Base-by-base conservation (phyloP, 2,888 invertebrate genomes). In the Muschampia plurimacula region DNA sequence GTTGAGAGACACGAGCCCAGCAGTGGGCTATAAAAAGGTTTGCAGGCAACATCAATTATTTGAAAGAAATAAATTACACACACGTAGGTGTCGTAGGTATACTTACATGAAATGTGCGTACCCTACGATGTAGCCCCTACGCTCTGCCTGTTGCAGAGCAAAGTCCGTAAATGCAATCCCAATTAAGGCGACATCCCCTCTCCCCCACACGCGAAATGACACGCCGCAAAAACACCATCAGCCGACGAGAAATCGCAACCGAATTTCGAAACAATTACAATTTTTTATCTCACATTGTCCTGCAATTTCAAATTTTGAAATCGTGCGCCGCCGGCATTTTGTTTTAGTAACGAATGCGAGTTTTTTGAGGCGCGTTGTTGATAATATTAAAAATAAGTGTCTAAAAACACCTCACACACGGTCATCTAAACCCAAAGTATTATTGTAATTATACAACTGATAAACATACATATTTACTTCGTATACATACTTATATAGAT, bases 251-350 rank as follows among this genome's bases (percentile, higher is more conserved):
- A 89, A 90, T 90, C 89, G 86, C 89, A 83, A 81, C 85, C 78
- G 83, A 85, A 83, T 87, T 83, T 83, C 82, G 82, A 81, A 82
- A 83, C 86, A 88, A 88, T 91, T 90, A 90, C 88, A 82, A 83
- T 82, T 90, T 91, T 90, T 90, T 89, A 83, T 80, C 78, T 79
- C 79, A 79, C 83, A 86, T 83, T 84, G 82, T 82, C 82, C 83
- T 82, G 84, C 85, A 86, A 77, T 79, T 81, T 79, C 76, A 74
- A 65, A 71, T 65, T 71, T 71, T 49, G 70, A 71, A 65, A 65
- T 66, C 70, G 59, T 49, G 64, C 65, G 39, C 22, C 70, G 59
- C 22, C 65, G 59, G 13, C 59, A 65, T 71, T 71, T 71, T 71
- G 65, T 71, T 71, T 65, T 66, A 49, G 65, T n/a, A 57, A 46